Percentiles rank a stretch among this genome's conserved stretches.
These are phyloP conservation scores for Sesamia inferens DNA, from an alignment of 2,888 invertebrate species.

Conservation along the genomic window DNA sequence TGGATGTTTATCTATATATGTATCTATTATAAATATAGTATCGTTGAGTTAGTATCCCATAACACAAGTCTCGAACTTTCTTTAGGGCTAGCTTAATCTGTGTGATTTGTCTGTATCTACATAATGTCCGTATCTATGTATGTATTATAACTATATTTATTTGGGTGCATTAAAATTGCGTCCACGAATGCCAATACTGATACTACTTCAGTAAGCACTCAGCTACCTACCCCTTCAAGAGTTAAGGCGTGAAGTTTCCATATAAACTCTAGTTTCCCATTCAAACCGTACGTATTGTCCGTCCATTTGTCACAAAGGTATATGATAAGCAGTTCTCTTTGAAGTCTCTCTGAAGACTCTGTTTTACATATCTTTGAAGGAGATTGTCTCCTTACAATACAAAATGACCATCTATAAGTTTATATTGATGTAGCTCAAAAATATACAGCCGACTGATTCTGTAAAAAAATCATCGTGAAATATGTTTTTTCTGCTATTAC, in stretches of 20 bases:
- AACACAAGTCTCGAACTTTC: no score
- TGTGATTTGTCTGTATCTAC: no score
- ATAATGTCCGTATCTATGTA: no score
- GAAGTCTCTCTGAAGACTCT: slow-evolving; percentile 6
- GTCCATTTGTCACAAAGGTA: slow-evolving; percentile 48
- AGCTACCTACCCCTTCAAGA: neutral
- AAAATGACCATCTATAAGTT: neutral
- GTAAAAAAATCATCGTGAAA: no score
- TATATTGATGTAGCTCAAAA: neutral
- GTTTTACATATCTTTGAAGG: slow-evolving; percentile 43
- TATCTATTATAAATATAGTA: no score
- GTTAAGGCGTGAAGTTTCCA: slow-evolving; percentile 1
- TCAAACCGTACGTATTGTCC: slow-evolving; percentile 26
- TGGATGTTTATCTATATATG: no score
- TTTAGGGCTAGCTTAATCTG: no score
- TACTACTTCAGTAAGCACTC: neutral
- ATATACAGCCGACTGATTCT: no score
- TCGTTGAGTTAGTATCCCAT: no score
- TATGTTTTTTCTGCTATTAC: no score
- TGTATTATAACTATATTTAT: no score
- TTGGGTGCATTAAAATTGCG: neutral
- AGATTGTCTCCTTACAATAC: neutral
- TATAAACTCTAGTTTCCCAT: slow-evolving; percentile 22
- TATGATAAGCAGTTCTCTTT: slow-evolving; percentile 52
- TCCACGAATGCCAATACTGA: neutral